Evolutionary conservation across 2,113 vertebrate genomes (phyloP).

Genomic region (Nothocercus julius): DNA sequence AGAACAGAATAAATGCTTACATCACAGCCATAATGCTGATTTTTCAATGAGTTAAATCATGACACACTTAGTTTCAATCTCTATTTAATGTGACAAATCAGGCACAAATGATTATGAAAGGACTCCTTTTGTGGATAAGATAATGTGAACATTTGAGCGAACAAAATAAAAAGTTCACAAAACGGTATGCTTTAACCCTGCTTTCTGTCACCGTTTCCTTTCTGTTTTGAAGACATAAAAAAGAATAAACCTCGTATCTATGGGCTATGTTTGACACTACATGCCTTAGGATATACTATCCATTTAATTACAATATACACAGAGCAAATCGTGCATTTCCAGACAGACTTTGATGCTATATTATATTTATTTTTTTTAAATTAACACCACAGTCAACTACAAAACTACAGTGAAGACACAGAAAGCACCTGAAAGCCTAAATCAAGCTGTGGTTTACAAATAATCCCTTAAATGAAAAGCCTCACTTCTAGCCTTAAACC

Average conservation of each 20-base stretch:
- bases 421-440: constrained; percentile 74
- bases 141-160: constrained; percentile 84
- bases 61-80: constrained; percentile 50
- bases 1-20: constrained; percentile 41
- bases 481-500: constrained; percentile 77
- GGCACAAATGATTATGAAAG: constrained; percentile 87
- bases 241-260: constrained; percentile 69
- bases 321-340: constrained; percentile 75
- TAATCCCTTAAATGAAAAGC: constrained; percentile 74
- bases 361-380: constrained; percentile 75
- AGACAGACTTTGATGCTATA: constrained; percentile 73
- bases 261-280: constrained; percentile 82
- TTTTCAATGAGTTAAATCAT: constrained; percentile 55
- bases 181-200: constrained; percentile 84
- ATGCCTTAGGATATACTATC: constrained; percentile 83
- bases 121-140: constrained; percentile 82
- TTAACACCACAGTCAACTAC: constrained; percentile 75
- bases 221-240: constrained; percentile 72
- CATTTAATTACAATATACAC: constrained; percentile 75
- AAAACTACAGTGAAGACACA: constrained; percentile 79
- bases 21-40: constrained; percentile 54
- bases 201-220: constrained; percentile 55
- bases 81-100: constrained; percentile 82
- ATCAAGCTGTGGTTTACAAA: constrained; percentile 77
- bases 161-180: constrained; percentile 84